Base-by-base conservation (phyloP, 2,888 invertebrate species). In the Agriotes lineatus region DNA sequence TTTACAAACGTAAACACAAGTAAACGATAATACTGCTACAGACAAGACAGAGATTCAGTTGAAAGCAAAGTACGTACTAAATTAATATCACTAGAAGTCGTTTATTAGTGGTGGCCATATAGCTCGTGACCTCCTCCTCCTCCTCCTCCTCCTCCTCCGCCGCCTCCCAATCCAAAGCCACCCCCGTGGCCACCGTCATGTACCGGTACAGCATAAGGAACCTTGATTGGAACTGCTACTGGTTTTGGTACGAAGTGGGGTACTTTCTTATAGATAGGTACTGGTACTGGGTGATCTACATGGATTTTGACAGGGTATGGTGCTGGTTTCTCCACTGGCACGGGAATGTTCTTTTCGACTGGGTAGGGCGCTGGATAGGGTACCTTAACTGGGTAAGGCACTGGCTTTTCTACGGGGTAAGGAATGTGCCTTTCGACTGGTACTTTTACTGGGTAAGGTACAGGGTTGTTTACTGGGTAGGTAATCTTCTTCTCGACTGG, bases 351-450 rank as follows among this genome's bases (percentile, higher is more conserved):
- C 78, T 89, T 90, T 77, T 90, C 88, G 0, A 91, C 90, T 16
- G 90, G 90, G 82, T 91, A 92, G 19, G 92, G 92, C 6, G 87
- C 89, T 12, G 92, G 91, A 35, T 90, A 88, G 7, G 88, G 92
- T 20, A 93, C 91, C 80, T 93, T 93, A 4, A 94, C 92, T 54
- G 87, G 88, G 76, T 90, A 90, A 22, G 94, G 94, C 73, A 93
- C 91, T 37, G 91, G 92, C 80, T 93, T 93, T 71, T 93, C 93
- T 1, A 94, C 93, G 70, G 91, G 91, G 12, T 91, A 91, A 5
- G 92, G 91, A 3, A 92, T 87, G 42, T 90, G 93, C 78, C 90
- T 87, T 48, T 92, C 90, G 33, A 89, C 87, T 52, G 85, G 87
- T 45, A 91, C 88, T 81, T 92, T 90, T 1, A 92, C 91, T 59